These are phyloP conservation scores for Octopus sinensis DNA, from an alignment of 1,140 invertebrate genomes.

Conservation along the genomic window DNA sequence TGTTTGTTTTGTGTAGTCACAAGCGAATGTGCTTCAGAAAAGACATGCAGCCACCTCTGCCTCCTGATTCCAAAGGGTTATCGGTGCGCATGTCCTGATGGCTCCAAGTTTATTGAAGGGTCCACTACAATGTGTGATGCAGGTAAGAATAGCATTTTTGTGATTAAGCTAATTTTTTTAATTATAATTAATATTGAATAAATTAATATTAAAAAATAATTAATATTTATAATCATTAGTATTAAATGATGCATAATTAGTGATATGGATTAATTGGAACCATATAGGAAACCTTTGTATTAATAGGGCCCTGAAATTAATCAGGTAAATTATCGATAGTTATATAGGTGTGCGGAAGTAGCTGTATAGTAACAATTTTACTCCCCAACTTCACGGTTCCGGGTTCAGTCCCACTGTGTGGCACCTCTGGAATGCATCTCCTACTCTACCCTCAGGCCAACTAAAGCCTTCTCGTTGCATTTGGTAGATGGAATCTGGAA, in stretches of 20 bases:
- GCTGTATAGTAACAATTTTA: no score
- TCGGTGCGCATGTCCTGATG: constrained; percentile 85
- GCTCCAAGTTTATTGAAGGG: constrained; percentile 55
- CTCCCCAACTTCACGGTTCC: no score
- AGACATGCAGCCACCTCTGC: constrained; percentile 82
- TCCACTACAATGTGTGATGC: constrained; percentile 67
- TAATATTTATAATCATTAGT: constrained; percentile 12
- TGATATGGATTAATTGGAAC: not conserved
- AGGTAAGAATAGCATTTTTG: constrained; percentile 53
- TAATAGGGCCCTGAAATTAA: no score
- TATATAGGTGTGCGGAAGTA: no score
- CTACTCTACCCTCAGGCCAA: no score
- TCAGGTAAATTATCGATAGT: no score
- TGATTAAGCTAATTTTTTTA: constrained; percentile 9
- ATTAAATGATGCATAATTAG: not conserved
- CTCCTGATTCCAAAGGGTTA: constrained; percentile 80
- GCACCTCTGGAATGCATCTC: no score
- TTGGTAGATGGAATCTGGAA: no score
- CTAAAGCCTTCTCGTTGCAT: no score
- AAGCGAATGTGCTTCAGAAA: no score
- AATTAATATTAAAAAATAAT: constrained; percentile 13
- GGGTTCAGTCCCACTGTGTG: no score
- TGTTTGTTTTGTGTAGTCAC: no score
- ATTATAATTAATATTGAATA: constrained; percentile 17
- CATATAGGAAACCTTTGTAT: constrained; percentile 61